Evolutionary conservation across 2,888 invertebrate species (phyloP), one percentile per base, ranked within the genome.

Genomic region (Ormyrus nitidulus): DNA sequence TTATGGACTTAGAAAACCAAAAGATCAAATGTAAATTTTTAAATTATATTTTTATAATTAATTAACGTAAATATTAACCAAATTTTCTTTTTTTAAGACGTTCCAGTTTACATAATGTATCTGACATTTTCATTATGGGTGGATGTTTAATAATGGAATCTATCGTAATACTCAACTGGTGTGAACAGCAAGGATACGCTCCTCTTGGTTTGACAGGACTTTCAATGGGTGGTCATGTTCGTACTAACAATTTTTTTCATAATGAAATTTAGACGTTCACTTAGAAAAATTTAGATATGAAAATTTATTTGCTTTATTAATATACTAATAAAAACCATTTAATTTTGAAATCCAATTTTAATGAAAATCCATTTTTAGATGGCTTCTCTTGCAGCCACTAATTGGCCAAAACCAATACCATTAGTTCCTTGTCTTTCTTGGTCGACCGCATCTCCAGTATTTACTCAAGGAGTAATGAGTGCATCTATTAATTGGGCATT

Each of bases 51-150:
- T 81, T 71, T 65, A 74, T 73, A 65, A 71, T 65, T 69, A 51
- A 71, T 59, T 59, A 65, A 71, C 78, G 6, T 56, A 44, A 46
- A 64, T 8, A n/a, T 9, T 13, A 61, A 44, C 56, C 34, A 44
- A 66, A 77, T 72, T 78, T 82, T 81, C 61, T 73, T 84, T 70
- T 83, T 86, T 88, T 58, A 90, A 96, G 96, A 80, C 95, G 98
- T 54, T 99, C 98, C 1, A 95, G 96, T 86, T 93, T 99, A 71
- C 96, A 96, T 89, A 96, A 99, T 92, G 99, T 99, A 5, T 97
- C 97, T 34, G 99, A 99, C 90, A 96, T 99, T 89, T 99, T 99
- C 92, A 97, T 99, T 84, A 99, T 99, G 99, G 99, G 99, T 78
- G 99, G 98, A 62, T 97, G 98, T 88, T 92, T 99, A 80, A 96